These are phyloP conservation scores for Austrolebias charrua DNA, from an alignment of 2,797 vertebrate species.

Conservation along the genomic window DNA sequence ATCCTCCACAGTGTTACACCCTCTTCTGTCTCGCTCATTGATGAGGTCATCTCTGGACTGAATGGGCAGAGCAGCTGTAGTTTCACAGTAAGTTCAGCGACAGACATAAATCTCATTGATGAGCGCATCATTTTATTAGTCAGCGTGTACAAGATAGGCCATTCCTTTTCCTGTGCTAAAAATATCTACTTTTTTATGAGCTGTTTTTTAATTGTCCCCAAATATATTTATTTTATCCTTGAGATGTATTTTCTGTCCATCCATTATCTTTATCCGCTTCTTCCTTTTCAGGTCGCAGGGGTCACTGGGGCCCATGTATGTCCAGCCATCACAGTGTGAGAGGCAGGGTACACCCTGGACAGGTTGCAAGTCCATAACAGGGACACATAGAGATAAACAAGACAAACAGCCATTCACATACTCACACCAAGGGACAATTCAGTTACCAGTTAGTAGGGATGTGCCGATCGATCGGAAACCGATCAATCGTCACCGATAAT, in stretches of 20 bases:
- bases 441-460: no score
- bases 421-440: no score
- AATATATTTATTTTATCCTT: neutral
- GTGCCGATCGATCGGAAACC: no score
- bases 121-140: conserved; percentile 14
- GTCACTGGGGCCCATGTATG: no score
- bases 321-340: no score
- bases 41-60: conserved; percentile 68
- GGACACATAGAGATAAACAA: no score
- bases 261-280: no score
- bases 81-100: conserved; percentile 39
- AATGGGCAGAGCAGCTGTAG: conserved; percentile 49
- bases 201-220: neutral
- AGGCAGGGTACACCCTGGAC: no score
- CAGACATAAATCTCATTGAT: conserved; percentile 20
- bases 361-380: no score
- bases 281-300: no score
- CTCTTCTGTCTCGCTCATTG: conserved; percentile 60
- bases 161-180: conserved; percentile 13
- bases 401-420: no score
- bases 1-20: conserved; percentile 50
- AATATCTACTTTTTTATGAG: neutral
- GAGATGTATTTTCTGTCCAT: neutral
- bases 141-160: neutral
- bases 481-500: no score